Evolutionary conservation across 2,797 vertebrate species (phyloP), one percentile per base, ranked within the genome.

Genomic region (Pseudomugil gertrudae): DNA sequence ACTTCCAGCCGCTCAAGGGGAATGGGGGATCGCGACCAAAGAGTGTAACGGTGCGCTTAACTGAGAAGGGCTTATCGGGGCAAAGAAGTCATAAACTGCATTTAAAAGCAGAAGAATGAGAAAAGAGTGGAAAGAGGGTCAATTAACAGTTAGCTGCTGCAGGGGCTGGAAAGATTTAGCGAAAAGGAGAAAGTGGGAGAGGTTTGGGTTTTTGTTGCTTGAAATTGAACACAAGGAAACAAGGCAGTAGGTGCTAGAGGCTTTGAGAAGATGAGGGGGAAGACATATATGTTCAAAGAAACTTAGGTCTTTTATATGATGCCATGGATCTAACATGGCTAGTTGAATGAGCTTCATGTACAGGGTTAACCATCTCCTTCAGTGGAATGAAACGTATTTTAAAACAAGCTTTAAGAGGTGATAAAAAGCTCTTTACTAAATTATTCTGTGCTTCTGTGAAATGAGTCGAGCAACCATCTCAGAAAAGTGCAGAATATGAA

Each of bases 31-130:
- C 91, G 89, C 88, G 85, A 90, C 84, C 86, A 72, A 78, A 85
- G 85, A 94, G 93, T 92, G 92, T 92, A 94, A 93, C 94, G 93
- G 94, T 93, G 94, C 93, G 90, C 93, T 93, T 87, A 92, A 94
- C 90, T 91, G 92, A 89, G n/a, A 87, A 88, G 86, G 85, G 88
- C 85, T 89, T 84, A 89, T 84, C 87, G 75, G 89, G 87, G 86
- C 90, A 90, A 90, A 89, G 81, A 92, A 94, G 92, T 92, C 81
- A 89, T 87, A 84, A 91, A 85, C 70, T 83, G 74, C 56, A n/a
- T 73, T 66, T 7, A 19, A 40, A 40, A 19, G 4, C 65, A 57
- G 32, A 62, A 24, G 26, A 30, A 66, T 69, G 45, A 55, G 21
- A 43, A 62, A 47, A 38, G 9, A 30, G 21, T 10, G 36, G 67